Percentiles rank a stretch among this genome's conserved stretches.
Conservation (phyloP, 1,140 invertebrate species). For the Bombus impatiens region DNA sequence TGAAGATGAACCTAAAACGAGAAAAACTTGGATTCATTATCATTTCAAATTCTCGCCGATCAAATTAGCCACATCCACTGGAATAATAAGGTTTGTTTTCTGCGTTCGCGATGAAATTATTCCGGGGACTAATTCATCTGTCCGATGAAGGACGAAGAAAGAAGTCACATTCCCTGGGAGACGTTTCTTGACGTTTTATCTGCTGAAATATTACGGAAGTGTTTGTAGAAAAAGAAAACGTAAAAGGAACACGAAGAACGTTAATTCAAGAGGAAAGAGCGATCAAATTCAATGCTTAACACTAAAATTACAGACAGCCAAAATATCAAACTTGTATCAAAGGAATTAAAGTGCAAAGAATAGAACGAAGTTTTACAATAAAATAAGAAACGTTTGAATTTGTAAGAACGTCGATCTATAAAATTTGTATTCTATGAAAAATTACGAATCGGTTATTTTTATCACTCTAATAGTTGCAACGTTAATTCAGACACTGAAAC, state of each 20-base stretch:
- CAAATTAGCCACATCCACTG: conserved; percentile 61
- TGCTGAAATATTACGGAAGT: background rate
- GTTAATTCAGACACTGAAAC: background rate
- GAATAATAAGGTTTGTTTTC: conserved; percentile 72
- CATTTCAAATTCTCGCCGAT: conserved; percentile 69
- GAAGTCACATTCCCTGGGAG: conserved; percentile 1
- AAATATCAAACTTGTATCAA: too few relatives aligned
- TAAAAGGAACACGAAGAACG: background rate
- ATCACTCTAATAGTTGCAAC: too few relatives aligned
- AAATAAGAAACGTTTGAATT: too few relatives aligned
- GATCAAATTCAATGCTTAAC: background rate
- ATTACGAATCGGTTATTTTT: too few relatives aligned
- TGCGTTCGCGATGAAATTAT: conserved; percentile 54
- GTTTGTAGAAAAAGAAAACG: background rate
- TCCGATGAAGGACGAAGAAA: background rate
- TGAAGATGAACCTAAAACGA: conserved; percentile 57
- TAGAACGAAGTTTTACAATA: too few relatives aligned
- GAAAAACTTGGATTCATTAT: conserved; percentile 64
- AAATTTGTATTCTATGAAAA: too few relatives aligned
- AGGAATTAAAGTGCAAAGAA: too few relatives aligned
- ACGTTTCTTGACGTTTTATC: background rate
- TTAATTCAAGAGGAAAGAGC: background rate
- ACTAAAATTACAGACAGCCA: too few relatives aligned
- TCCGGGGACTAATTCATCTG: conserved; percentile 59
- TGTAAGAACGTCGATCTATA: too few relatives aligned